Evolutionary conservation across 2,888 invertebrate genomes (phyloP), one percentile per base, ranked within the genome.

Genomic region (Rhodophaea formosa): DNA sequence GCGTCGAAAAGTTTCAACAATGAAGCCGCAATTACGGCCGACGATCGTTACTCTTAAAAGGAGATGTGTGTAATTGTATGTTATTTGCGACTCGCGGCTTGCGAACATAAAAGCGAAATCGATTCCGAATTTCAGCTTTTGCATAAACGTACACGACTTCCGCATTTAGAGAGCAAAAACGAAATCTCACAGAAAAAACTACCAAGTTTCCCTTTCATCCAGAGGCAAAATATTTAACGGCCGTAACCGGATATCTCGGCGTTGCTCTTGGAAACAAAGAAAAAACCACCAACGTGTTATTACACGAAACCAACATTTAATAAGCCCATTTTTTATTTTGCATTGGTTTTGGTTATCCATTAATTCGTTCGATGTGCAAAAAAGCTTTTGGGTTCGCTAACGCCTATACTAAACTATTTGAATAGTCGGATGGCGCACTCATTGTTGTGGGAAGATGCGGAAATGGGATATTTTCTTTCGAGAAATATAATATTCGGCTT

Each of bases 401-500:
- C 82, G 83, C 80, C 77, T 80, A 71, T 75, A 74, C 74, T 80
- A 71, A 75, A 74, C 74, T 63, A 90, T 91, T 90, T 91, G 89
- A 90, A 91, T 91, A 89, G 91, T 86, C 85, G 70, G 80, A 77
- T 82, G 84, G 85, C 81, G 84, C 78, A 76, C 77, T 80, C 86
- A 90, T 92, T 91, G 91, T 92, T 90, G 78, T 81, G 81, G 79
- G 88, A 88, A 90, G 90, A 91, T 91, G 89, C 91, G 92, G 92
- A 92, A 91, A 91, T 92, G 80, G 89, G 91, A 91, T 92, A 91
- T 91, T 91, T 91, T 91, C 91, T 91, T 91, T 82, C 88, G 81
- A 82, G 91, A 80, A 91, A 91, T 88, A 89, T 90, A 85, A 91
- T 91, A 91, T 91, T 86, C 78, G 71, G 84, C 79, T 86, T 90